Evolutionary conservation across 2,113 vertebrate genomes (phyloP).

Genomic region (Pan troglodytes): DNA sequence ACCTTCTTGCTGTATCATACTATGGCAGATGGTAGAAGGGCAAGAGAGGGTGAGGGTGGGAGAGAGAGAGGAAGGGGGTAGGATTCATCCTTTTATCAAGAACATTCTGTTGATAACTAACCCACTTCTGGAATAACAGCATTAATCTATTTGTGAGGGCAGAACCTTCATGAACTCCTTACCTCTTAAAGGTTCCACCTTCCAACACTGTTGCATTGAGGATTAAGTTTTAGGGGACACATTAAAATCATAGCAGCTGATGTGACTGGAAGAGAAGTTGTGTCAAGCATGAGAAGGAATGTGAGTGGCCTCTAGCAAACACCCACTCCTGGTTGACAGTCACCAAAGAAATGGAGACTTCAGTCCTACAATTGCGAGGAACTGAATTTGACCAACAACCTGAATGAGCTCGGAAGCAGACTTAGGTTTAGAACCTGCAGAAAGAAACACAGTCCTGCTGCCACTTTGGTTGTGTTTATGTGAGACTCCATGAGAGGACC

Average conservation of each 20-base stretch:
- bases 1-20: neutral
- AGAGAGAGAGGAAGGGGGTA: neutral
- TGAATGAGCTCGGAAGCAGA: neutral
- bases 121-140: neutral
- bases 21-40: neutral
- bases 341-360: neutral
- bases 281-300: neutral
- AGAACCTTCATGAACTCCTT: neutral
- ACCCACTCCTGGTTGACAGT: rapidly evolving
- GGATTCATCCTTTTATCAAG: neutral
- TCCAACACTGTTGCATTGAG: neutral
- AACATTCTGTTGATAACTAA: neutral
- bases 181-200: neutral
- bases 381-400: neutral
- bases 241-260: neutral
- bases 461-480: neutral
- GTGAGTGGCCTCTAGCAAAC: neutral
- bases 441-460: neutral
- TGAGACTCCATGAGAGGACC: neutral
- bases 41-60: neutral
- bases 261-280: neutral
- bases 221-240: neutral
- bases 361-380: neutral
- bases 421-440: neutral
- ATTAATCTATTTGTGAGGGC: neutral